Evolutionary conservation across 2,888 invertebrate genomes (phyloP), one percentile per base, ranked within the genome.

Genomic region (Ormyrus labotus): DNA sequence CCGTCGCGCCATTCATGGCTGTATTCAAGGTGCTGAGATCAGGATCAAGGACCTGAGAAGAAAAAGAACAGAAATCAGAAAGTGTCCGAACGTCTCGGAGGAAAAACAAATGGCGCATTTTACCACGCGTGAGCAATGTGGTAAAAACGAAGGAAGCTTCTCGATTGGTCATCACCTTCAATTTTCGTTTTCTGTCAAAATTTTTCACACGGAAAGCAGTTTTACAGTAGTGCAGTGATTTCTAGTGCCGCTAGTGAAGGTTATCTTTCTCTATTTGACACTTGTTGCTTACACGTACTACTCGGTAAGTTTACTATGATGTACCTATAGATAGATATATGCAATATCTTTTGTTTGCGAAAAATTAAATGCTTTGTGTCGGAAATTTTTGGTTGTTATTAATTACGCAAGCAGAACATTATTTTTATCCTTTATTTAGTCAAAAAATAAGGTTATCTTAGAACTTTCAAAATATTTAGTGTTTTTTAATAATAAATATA

Each of bases 21-120:
- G 65, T 53, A 68, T 82, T 82, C 79, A 82, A 76, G 79, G 79
- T 63, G 58, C 65, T 82, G 13, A 48, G 60, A 76, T 82, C 69
- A 81, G 78, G 81, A 81, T 81, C 81, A 81, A 81, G 81, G 78
- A 78, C 75, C 78, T 72, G 51, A 75, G 64, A 70, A 69, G 61
- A 81, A 60, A 77, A 74, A 57, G 70, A 79, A 68, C 71, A 53
- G 51, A 64, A 80, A 75, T 71, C 48, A n/a, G 13, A 53, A 71
- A 60, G 60, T 68, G 48, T 58, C 2, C 8, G 58, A 61, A 57
- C 48, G 55, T 60, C 60, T 76, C 70, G 63, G 63, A 64, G 48
- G 57, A 73, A 67, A 65, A 67, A 71, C 75, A 80, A 80, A 80
- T 80, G 80, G 80, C 71, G 75, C 57, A 51, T 67, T 10, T 57